phyloP scores from a whole-genome alignment of 2,888 invertebrate species.

The Pristionchus arcanus region DNA sequence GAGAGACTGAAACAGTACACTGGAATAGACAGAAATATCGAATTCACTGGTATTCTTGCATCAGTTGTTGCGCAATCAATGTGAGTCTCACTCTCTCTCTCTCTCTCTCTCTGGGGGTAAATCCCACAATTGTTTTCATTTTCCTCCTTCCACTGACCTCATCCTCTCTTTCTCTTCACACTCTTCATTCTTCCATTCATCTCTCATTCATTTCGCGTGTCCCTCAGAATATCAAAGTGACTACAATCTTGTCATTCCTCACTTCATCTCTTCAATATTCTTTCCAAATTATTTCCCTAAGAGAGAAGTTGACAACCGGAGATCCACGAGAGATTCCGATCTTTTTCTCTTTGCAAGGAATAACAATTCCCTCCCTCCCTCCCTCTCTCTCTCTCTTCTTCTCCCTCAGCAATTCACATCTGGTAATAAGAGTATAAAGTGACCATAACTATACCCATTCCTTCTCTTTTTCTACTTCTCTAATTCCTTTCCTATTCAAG shows the following conservation, averaged over 20 bases:
- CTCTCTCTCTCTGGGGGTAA: background rate
- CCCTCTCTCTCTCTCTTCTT: background rate
- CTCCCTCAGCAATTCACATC: background rate
- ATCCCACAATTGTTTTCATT: conserved; percentile 31
- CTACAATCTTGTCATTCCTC: conserved; percentile 58
- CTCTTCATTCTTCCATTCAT: conserved; percentile 5
- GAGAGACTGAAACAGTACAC: background rate
- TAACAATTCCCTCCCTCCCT: background rate
- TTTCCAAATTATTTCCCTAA: conserved; percentile 62
- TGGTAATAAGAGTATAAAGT: background rate
- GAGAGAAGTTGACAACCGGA: conserved; percentile 61
- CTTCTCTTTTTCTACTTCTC: background rate
- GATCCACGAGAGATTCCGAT: conserved; percentile 63
- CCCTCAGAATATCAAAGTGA: conserved; percentile 59
- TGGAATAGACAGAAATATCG: background rate
- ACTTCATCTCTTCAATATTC: conserved; percentile 58
- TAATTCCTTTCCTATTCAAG: conserved; percentile 31
- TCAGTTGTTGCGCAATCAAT: background rate
- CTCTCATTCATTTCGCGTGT: conserved; percentile 47
- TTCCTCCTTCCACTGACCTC: background rate
- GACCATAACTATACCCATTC: conserved; percentile 20
- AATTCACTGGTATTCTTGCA: background rate
- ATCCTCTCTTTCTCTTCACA: background rate
- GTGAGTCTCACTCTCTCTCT: background rate
- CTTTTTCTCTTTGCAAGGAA: conserved; percentile 4